Evolutionary conservation across 2,113 vertebrate species (phyloP).

Genomic region (Rhinoptilus africanus): DNA sequence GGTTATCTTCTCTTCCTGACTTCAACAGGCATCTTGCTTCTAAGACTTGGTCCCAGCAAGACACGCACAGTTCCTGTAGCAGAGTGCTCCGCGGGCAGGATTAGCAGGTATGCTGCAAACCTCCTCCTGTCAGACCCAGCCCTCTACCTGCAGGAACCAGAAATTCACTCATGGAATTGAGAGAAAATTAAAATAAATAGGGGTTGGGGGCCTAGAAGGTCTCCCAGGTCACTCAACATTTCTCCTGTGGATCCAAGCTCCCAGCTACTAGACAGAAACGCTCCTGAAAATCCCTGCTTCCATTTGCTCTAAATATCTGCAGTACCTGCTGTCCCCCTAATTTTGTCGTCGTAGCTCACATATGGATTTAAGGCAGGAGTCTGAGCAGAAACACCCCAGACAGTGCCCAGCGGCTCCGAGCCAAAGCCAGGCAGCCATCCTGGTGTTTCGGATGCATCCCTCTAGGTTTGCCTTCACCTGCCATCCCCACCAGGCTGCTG

Average conservation of each 20-base stretch:
- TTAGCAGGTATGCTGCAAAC: neutral
- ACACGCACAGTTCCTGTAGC: neutral
- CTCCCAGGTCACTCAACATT: neutral
- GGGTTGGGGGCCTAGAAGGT: neutral
- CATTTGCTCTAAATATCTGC: neutral
- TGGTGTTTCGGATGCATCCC: neutral
- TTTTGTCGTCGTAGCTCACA: neutral
- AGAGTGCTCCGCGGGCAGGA: fast-evolving
- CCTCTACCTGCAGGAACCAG: neutral
- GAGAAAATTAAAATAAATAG: neutral
- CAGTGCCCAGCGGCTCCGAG: neutral
- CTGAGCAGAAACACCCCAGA: neutral
- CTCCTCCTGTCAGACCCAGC: neutral
- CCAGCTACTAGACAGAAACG: neutral
- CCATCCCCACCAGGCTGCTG: neutral
- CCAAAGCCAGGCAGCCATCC: neutral
- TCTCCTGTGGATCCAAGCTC: neutral
- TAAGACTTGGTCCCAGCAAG: neutral
- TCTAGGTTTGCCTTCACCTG: neutral
- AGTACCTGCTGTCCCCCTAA: neutral
- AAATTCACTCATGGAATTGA: neutral
- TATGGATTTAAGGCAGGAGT: neutral
- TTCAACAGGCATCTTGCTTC: neutral
- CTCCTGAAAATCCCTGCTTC: neutral
- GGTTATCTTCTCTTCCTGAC: neutral